Percentiles rank a stretch among this genome's conserved stretches.
Conservation (phyloP, 2,888 invertebrate species). For the Habrosyne pyritoides region DNA sequence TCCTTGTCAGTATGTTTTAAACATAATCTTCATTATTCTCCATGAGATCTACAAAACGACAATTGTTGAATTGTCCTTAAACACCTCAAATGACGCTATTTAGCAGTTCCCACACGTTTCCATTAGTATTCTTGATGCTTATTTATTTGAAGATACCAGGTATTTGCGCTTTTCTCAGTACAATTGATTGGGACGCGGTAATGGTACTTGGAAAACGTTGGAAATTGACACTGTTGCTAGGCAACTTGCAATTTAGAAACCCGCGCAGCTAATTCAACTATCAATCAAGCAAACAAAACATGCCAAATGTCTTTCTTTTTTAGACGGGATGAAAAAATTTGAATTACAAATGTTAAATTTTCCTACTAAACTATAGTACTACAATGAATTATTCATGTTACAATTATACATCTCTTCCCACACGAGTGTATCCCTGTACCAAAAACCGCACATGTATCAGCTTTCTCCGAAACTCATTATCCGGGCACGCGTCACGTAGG, state of each 20-base stretch:
- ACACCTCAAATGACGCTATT: neutral
- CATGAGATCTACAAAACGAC: neutral
- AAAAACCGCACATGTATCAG: slow-evolving; percentile 54
- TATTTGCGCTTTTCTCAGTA: neutral
- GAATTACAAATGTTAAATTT: too few species aligned
- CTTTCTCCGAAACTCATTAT: slow-evolving; percentile 81
- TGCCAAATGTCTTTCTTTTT: too few species aligned
- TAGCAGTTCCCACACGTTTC: neutral
- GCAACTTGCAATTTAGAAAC: neutral
- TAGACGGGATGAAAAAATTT: too few species aligned
- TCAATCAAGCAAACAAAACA: neutral
- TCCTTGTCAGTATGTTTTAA: slow-evolving; percentile 1
- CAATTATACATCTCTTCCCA: neutral
- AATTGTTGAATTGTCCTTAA: neutral
- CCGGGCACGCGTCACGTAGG: slow-evolving; percentile 77
- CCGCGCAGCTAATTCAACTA: neutral
- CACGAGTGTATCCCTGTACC: slow-evolving; percentile 30
- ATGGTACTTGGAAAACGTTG: neutral
- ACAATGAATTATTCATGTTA: neutral
- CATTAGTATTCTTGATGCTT: neutral
- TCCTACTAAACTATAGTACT: too few species aligned
- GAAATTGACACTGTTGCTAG: neutral
- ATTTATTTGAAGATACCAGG: slow-evolving; percentile 3
- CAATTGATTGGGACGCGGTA: neutral
- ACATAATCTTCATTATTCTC: neutral